Conservation (phyloP, 2,797 vertebrate genomes). For the Crypturellus tataupa region DNA sequence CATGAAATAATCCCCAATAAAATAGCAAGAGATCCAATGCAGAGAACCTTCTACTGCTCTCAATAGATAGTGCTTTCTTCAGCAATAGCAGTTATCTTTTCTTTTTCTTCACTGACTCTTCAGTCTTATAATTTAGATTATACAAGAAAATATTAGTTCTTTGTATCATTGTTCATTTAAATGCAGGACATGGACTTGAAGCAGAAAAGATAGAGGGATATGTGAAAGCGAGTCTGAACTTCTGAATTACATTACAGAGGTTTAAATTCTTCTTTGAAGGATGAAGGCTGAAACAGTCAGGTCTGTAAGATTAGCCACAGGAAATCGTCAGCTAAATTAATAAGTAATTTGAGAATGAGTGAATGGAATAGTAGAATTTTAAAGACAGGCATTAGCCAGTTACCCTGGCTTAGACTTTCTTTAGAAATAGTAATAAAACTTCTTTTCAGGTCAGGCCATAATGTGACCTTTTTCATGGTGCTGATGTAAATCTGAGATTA, state of each 20-base stretch:
- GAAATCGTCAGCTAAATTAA: constrained; percentile 72
- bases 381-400: constrained; percentile 7
- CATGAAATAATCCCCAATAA: neutral
- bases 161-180: constrained; percentile 64
- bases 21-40: constrained; percentile 1
- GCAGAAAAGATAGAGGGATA: constrained; percentile 54
- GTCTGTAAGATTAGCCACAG: constrained; percentile 66
- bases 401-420: constrained; percentile 19
- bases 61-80: neutral
- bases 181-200: constrained; percentile 53
- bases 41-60: neutral
- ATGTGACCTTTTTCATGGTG: neutral
- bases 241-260: constrained; percentile 65
- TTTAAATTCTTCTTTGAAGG: constrained; percentile 69
- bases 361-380: constrained; percentile 46
- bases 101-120: neutral
- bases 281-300: constrained; percentile 50
- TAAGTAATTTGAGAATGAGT: constrained; percentile 60
- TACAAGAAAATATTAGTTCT: constrained; percentile 46
- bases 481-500: neutral
- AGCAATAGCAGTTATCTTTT: neutral
- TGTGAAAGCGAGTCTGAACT: constrained; percentile 57
- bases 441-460: neutral
- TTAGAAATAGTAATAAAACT: constrained; percentile 25
- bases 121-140: constrained; percentile 41